Evolutionary conservation across 2,797 vertebrate genomes (phyloP).

Genomic region (Cirrhinus mrigala): DNA sequence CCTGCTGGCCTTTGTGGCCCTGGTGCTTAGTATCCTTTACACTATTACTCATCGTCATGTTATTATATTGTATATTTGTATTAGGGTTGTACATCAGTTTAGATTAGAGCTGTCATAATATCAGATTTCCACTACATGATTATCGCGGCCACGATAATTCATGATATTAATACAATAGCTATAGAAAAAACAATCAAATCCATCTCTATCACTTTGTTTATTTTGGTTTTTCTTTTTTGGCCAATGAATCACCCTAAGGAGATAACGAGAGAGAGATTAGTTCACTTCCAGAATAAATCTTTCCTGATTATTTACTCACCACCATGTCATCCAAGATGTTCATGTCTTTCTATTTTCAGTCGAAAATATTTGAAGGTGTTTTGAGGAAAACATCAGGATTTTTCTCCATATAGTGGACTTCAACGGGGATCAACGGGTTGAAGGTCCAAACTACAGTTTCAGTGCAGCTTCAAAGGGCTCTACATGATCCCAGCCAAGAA

Average conservation of each 20-base stretch:
- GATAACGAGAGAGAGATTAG: not conserved
- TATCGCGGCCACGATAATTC: not conserved
- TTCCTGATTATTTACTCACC: no score
- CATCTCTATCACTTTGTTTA: not conserved
- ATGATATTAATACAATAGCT: not conserved
- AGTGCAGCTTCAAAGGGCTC: no score
- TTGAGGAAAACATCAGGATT: no score
- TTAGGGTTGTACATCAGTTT: not conserved
- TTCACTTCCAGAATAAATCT: no score
- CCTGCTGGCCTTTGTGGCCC: constrained; percentile 81
- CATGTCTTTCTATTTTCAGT: no score
- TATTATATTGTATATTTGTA: not conserved
- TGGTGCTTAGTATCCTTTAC: constrained; percentile 90
- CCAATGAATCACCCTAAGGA: not conserved
- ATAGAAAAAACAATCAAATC: not conserved
- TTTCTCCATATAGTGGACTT: no score
- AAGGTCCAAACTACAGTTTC: no score
- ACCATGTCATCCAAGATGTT: no score
- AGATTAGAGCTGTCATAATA: not conserved
- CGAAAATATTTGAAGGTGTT: no score
- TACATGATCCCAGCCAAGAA: no score
- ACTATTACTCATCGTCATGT: not conserved
- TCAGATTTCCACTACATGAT: not conserved
- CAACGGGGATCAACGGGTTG: no score
- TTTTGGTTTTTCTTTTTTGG: not conserved